phyloP scores from a whole-genome alignment of 2,888 invertebrate species.

The Cephus nigrinus region DNA sequence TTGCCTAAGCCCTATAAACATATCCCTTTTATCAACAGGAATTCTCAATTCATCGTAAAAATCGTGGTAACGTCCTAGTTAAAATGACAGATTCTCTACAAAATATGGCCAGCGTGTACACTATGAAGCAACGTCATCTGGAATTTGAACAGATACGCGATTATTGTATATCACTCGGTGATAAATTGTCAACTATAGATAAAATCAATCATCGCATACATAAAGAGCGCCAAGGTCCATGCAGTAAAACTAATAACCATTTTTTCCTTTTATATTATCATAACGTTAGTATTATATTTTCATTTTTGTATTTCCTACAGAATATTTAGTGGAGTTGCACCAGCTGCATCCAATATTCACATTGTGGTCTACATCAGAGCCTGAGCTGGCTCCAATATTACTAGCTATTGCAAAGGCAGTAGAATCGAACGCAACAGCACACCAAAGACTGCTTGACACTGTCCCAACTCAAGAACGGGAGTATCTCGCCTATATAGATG shows the following conservation, averaged over 20 bases:
- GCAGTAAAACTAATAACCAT: not conserved
- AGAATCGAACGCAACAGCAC: conserved; percentile 68
- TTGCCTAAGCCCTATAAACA: not conserved
- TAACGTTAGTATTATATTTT: not conserved
- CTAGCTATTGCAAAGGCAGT: conserved; percentile 67
- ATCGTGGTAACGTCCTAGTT: conserved; percentile 69
- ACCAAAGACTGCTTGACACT: conserved; percentile 66
- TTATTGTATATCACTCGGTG: conserved; percentile 72
- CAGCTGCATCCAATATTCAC: conserved; percentile 73
- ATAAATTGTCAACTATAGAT: conserved; percentile 74
- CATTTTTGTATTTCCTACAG: conserved; percentile 45
- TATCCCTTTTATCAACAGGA: conserved; percentile 65
- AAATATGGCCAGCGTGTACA: conserved; percentile 69
- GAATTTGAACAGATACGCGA: conserved; percentile 75
- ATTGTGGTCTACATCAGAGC: conserved; percentile 73
- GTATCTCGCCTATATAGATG: conserved; percentile 75
- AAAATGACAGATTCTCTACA: conserved; percentile 72
- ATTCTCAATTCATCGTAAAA: conserved; percentile 73
- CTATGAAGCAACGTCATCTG: conserved; percentile 70
- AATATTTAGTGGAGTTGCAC: conserved; percentile 70
- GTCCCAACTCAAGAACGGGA: conserved; percentile 70
- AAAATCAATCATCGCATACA: conserved; percentile 74
- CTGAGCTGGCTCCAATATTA: conserved; percentile 67
- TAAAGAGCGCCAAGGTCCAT: conserved; percentile 71
- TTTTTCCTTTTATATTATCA: not conserved